Percentiles rank a stretch among this genome's conserved stretches.
phyloP scores from a whole-genome alignment of 2,888 invertebrate genomes.

The Drosophila helvetica region DNA sequence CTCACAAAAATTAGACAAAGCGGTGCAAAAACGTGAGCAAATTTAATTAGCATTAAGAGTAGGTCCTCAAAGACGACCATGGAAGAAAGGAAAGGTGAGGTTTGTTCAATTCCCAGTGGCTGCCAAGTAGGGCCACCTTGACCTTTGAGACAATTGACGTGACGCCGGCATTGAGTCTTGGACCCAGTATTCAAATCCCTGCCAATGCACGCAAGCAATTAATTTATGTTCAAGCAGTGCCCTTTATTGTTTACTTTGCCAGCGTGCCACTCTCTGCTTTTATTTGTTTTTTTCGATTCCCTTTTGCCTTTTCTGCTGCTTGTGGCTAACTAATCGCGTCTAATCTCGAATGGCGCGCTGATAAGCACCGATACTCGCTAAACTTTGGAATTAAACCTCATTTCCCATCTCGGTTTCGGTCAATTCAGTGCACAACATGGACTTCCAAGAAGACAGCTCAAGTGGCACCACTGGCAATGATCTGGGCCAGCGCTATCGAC shows the following conservation, averaged over 20 bases:
- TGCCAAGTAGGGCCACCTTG: slow-evolving; percentile 52
- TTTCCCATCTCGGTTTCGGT: slow-evolving; percentile 33
- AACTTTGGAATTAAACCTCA: slow-evolving; percentile 60
- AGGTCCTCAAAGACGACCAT: background rate
- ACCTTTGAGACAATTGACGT: slow-evolving; percentile 45
- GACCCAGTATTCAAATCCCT: slow-evolving; percentile 1
- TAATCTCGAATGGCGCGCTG: slow-evolving; percentile 28
- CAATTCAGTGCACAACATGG: slow-evolving; percentile 53
- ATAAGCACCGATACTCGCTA: slow-evolving; percentile 53
- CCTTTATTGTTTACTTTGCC: slow-evolving; percentile 38
- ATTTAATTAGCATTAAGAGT: background rate
- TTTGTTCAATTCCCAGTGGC: slow-evolving; percentile 10
- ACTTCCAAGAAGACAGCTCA: slow-evolving; percentile 31
- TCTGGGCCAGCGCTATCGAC: slow-evolving; percentile 70
- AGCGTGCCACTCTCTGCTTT: slow-evolving; percentile 21
- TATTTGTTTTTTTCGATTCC: slow-evolving; percentile 16
- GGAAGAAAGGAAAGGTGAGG: slow-evolving; percentile 31
- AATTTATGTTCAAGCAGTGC: slow-evolving; percentile 22
- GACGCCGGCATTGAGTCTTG: slow-evolving; percentile 24
- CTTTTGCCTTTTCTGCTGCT: slow-evolving; percentile 9
- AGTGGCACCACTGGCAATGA: slow-evolving; percentile 38
- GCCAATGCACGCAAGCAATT: slow-evolving; percentile 6
- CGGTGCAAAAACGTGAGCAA: background rate
- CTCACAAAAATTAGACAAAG: slow-evolving; percentile 6
- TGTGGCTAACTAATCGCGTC: slow-evolving; percentile 50